Base-by-base conservation (phyloP, 2,888 invertebrate genomes). In the Oligia latruncula region DNA sequence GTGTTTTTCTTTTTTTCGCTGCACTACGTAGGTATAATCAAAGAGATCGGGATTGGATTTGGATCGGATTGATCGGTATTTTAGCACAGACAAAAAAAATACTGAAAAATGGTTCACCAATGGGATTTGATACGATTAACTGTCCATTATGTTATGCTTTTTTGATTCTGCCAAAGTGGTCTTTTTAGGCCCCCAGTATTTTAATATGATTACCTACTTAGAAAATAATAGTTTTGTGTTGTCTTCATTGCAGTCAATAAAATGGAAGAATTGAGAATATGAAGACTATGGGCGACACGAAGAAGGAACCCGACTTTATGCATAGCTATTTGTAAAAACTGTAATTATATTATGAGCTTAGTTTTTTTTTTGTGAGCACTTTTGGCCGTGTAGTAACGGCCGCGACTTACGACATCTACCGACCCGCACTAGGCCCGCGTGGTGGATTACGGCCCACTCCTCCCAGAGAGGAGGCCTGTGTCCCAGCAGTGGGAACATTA, bases 261-360 rank as follows among this genome's bases (percentile, higher is more conserved):
- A 97, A 91, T 97, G 97, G 97, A 97, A 97, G 90, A 97, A 97
- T 86, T 97, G 87, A 90, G 40, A 35, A 2, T 29, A 2, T 43
- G 3, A 78, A 66, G n/a, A 35, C 23, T 29, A 17, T 0, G 5
- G 5, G 3, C 15, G 5, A 46, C 23, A 60, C 58, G 62, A 78
- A n/a, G 40, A 58, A 35, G 4, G 35, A 29, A 55, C n/a, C 68
- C 70, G 68, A 65, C 66, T 52, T 52, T 5, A 65, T 65, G 5
- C 23, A 40, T 65, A 40, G 40, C 40, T 65, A 40, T 65, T 40
- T 55, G 68, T 74, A 64, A 49, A 67, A 62, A 66, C 11, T n/a
- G 11, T 67, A 20, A 64, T 35, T n/a, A 60, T 60, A n/a, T n/a
- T 60, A 60, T 60, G 15, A 5, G 40, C 40, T 43, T 20, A 13